These are phyloP conservation scores for Gambusia affinis DNA, from an alignment of 2,113 vertebrate genomes.

Conservation along the genomic window DNA sequence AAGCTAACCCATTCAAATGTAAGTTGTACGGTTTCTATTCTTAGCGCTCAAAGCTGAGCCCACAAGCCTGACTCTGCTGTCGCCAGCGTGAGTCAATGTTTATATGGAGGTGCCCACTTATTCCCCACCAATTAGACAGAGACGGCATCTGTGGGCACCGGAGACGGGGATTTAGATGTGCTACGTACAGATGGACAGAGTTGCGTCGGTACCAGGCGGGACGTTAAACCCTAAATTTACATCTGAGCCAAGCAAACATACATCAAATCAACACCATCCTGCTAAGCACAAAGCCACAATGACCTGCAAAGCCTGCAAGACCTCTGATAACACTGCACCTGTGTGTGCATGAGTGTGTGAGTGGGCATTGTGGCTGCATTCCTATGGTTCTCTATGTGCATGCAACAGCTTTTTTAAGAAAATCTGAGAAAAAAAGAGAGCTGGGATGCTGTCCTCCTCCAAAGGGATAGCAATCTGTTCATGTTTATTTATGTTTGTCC, in stretches of 20 bases:
- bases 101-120: constrained; percentile 8
- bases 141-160: constrained; percentile 28
- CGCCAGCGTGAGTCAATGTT: constrained; percentile 4
- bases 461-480: background rate
- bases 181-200: constrained; percentile 31
- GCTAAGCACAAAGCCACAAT: constrained; percentile 91
- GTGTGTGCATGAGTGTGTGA: constrained; percentile 27
- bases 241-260: constrained; percentile 65
- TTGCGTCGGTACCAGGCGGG: constrained; percentile 27
- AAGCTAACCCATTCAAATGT: constrained; percentile 67
- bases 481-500: background rate
- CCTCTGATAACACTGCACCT: constrained; percentile 89
- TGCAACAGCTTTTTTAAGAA: constrained; percentile 27
- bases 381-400: constrained; percentile 52
- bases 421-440: constrained; percentile 15
- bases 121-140: constrained; percentile 75
- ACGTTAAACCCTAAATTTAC: constrained; percentile 54
- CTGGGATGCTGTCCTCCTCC: background rate
- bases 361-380: constrained; percentile 42
- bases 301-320: constrained; percentile 92
- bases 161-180: constrained; percentile 77
- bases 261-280: constrained; percentile 87
- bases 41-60: background rate
- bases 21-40: constrained; percentile 48
- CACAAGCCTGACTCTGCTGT: constrained; percentile 12